Evolutionary conservation across 2,113 vertebrate species (phyloP).

Genomic region (Fregetta grallaria): DNA sequence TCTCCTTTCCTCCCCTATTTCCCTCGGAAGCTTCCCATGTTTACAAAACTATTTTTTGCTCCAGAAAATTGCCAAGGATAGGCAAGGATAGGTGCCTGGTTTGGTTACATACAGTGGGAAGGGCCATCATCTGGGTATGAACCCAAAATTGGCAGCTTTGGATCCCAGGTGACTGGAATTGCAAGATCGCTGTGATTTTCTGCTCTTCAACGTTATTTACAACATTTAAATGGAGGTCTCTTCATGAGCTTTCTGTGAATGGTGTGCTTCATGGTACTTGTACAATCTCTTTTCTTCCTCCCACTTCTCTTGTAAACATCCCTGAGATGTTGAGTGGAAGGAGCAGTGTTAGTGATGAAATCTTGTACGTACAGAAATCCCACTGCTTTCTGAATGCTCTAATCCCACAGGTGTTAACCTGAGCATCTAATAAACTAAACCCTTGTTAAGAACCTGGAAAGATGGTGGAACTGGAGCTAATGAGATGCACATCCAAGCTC

Average conservation of each 20-base stretch:
- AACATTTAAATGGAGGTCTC: background rate
- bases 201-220: background rate
- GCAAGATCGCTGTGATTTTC: background rate
- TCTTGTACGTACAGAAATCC: fast-evolving
- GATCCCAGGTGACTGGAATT: background rate
- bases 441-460: background rate
- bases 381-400: background rate
- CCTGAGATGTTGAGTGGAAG: background rate
- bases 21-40: background rate
- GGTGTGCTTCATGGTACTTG: background rate
- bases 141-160: background rate
- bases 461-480: background rate
- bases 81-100: background rate
- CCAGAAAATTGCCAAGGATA: background rate
- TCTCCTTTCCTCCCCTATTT: background rate
- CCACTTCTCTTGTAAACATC: background rate
- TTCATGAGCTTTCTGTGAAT: background rate
- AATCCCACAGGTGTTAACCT: background rate
- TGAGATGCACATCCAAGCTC: background rate
- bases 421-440: background rate
- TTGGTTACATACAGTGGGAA: background rate
- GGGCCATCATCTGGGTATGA: background rate
- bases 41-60: background rate
- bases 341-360: background rate
- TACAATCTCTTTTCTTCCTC: background rate